phyloP scores from a whole-genome alignment of 2,113 vertebrate genomes.

The Micromys minutus region DNA sequence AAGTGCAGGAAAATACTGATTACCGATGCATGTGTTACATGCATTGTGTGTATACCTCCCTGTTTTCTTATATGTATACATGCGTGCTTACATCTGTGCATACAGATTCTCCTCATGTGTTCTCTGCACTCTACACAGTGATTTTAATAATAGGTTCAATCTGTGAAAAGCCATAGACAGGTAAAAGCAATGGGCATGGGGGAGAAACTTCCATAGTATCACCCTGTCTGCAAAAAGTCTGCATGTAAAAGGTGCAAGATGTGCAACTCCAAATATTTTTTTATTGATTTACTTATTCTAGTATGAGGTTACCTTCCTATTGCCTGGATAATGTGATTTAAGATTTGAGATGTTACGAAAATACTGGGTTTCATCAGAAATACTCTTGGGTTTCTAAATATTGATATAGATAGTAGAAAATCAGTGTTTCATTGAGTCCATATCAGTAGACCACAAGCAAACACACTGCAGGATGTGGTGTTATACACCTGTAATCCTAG shows the following conservation, averaged over 20 bases:
- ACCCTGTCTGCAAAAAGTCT: neutral
- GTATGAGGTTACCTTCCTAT: neutral
- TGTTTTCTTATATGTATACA: neutral
- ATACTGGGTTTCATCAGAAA: neutral
- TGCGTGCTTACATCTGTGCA: neutral
- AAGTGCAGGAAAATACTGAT: neutral
- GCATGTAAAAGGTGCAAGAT: neutral
- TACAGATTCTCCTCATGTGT: neutral
- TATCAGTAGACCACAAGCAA: neutral
- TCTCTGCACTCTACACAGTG: neutral
- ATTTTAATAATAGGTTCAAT: neutral
- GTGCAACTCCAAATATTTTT: neutral
- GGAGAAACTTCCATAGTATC: neutral
- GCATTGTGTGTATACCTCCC: neutral
- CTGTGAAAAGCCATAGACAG: neutral
- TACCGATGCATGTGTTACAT: neutral
- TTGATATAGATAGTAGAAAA: neutral
- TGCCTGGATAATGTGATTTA: neutral
- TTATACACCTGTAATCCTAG: neutral
- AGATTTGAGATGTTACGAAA: neutral
- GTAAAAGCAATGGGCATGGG: neutral
- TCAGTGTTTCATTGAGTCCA: neutral
- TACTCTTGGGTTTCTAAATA: neutral
- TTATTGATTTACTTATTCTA: neutral
- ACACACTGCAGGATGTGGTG: rapidly evolving